Evolutionary conservation across 2,113 vertebrate genomes (phyloP).

Genomic region (Dicrurus megarhynchus): DNA sequence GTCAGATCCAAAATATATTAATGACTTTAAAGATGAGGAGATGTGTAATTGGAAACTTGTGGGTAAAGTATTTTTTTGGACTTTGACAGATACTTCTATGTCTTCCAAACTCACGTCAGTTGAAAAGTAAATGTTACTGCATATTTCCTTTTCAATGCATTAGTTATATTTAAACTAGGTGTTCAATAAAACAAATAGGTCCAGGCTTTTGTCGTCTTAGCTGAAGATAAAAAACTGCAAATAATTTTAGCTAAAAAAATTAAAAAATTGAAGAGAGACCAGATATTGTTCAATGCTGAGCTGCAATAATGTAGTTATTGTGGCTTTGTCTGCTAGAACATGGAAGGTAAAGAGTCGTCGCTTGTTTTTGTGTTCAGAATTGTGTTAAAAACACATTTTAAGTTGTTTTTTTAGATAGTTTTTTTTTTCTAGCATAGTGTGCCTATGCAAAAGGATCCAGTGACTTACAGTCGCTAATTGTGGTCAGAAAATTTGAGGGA

Average conservation of each 20-base stretch:
- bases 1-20: not conserved
- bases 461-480: not conserved
- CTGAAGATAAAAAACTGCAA: not conserved
- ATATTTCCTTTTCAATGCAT: not conserved
- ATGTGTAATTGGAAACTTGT: not conserved
- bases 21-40: not conserved
- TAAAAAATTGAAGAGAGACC: not conserved
- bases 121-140: not conserved
- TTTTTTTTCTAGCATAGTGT: not conserved
- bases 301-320: not conserved
- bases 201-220: not conserved
- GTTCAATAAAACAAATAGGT: not conserved
- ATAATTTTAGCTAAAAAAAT: not conserved
- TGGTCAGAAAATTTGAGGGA: not conserved
- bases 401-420: not conserved
- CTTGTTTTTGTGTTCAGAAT: not conserved
- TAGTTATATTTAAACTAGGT: not conserved
- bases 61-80: not conserved
- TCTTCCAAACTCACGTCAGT: not conserved
- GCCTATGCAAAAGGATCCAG: not conserved
- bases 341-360: not conserved
- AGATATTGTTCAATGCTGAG: not conserved
- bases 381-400: not conserved
- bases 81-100: not conserved
- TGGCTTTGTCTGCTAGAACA: not conserved